These are phyloP conservation scores for Chaetodon trifascialis DNA, from an alignment of 2,113 vertebrate genomes.

Conservation along the genomic window DNA sequence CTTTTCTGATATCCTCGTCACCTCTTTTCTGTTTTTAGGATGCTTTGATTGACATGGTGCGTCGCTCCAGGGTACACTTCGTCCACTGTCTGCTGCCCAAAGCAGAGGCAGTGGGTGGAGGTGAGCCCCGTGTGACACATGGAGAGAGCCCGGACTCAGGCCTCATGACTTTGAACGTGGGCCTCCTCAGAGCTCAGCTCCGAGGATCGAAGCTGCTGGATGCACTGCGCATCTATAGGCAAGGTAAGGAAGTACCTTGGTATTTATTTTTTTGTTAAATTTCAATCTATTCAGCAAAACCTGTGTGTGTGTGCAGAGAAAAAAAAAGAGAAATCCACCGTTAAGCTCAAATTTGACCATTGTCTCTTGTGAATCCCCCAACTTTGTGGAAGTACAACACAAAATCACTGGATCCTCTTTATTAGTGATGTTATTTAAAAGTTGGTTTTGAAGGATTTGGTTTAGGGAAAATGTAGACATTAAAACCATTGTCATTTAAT, in stretches of 20 bases:
- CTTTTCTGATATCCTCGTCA: background rate
- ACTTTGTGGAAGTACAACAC: too few species aligned
- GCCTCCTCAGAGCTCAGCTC: conserved; percentile 93
- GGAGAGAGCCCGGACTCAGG: conserved; percentile 91
- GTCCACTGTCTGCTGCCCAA: conserved; percentile 95
- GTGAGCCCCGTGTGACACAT: conserved; percentile 87
- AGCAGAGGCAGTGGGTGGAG: conserved; percentile 82
- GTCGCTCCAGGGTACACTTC: conserved; percentile 94
- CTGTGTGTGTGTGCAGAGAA: too few species aligned
- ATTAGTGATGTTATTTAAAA: too few species aligned
- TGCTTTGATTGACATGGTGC: conserved; percentile 95
- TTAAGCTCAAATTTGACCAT: too few species aligned
- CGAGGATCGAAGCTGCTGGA: conserved; percentile 94
- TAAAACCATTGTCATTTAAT: too few species aligned
- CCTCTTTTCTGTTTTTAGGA: conserved; percentile 83
- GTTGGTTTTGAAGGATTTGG: too few species aligned
- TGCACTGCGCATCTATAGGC: conserved; percentile 94
- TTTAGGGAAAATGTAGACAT: too few species aligned
- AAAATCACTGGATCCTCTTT: too few species aligned
- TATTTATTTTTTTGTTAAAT: background rate
- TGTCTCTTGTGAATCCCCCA: too few species aligned
- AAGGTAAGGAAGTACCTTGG: conserved; percentile 83
- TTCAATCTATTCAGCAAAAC: background rate
- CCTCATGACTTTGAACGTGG: conserved; percentile 93
- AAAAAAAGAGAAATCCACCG: too few species aligned